Conservation (phyloP, 2,888 invertebrate genomes). For the Hypomecis atomaria region DNA sequence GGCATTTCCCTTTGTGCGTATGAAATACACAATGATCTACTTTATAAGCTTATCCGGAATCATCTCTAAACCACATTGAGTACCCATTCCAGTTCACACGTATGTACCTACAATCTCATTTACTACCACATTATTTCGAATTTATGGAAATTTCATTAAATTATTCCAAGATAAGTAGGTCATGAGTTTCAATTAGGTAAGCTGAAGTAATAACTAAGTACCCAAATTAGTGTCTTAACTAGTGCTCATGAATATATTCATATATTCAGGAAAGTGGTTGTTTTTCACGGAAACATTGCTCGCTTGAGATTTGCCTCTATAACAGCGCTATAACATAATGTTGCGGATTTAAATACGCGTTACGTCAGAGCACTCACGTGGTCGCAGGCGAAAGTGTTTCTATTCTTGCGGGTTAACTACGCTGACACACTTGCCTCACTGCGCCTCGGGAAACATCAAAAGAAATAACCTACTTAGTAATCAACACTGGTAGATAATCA, state of each 20-base stretch:
- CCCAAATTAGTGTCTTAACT: not conserved
- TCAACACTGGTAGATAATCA: not conserved
- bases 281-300: slow-evolving; percentile 10
- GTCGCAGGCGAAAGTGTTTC: slow-evolving; percentile 25
- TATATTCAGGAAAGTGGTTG: slow-evolving; percentile 13
- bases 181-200: slow-evolving; percentile 15
- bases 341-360: slow-evolving; percentile 22
- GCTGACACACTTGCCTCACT: slow-evolving; percentile 9
- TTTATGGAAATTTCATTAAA: slow-evolving; percentile 5
- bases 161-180: slow-evolving; percentile 11
- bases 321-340: slow-evolving; percentile 11
- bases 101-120: slow-evolving; percentile 7
- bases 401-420: slow-evolving; percentile 22
- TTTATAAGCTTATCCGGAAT: slow-evolving; percentile 1
- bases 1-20: not conserved
- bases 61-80: not conserved
- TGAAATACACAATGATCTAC: not conserved
- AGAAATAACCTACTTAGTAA: slow-evolving; percentile 1
- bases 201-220: slow-evolving; percentile 1
- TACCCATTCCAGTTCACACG: slow-evolving; percentile 2
- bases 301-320: slow-evolving; percentile 6
- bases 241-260: slow-evolving; percentile 23
- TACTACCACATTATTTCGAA: slow-evolving; percentile 4
- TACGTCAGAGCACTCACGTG: slow-evolving; percentile 8
- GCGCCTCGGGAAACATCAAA: slow-evolving; percentile 6